Evolutionary conservation across 2,113 vertebrate species (phyloP).

Genomic region (Dipodomys stephensi): DNA sequence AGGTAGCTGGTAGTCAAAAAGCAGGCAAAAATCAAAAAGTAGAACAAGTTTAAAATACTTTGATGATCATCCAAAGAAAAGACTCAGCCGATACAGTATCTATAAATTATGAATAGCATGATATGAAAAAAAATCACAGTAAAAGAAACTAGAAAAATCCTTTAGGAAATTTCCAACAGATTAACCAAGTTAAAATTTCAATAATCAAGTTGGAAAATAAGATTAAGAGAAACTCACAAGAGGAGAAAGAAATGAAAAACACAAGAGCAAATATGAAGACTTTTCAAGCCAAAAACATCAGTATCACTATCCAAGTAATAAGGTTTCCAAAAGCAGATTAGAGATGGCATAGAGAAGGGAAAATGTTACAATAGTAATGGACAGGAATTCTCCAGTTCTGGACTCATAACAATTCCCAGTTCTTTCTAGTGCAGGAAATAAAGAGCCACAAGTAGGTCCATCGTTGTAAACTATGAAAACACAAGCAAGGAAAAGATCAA

Average conservation of each 20-base stretch:
- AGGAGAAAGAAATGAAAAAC: constrained; percentile 58
- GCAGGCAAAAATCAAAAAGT: background rate
- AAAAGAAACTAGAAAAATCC: background rate
- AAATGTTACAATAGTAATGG: background rate
- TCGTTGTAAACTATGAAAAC: background rate
- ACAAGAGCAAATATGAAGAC: constrained; percentile 31
- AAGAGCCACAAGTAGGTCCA: background rate
- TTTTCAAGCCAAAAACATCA: constrained; percentile 40
- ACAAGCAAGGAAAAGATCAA: background rate
- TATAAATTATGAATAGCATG: constrained; percentile 16
- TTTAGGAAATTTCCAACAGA: constrained; percentile 57
- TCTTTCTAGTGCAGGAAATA: constrained; percentile 4
- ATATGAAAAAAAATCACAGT: constrained; percentile 16
- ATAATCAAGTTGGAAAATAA: constrained; percentile 50
- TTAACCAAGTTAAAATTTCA: constrained; percentile 58
- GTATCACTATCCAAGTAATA: constrained; percentile 30
- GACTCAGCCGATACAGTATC: background rate
- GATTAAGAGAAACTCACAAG: constrained; percentile 44
- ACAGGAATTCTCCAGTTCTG: background rate
- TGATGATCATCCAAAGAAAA: constrained; percentile 29
- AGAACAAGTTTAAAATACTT: constrained; percentile 16
- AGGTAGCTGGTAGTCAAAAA: background rate
- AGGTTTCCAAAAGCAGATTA: constrained; percentile 37
- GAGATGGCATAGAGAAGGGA: background rate
- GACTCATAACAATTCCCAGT: background rate